These are phyloP conservation scores for Drosophila funebris DNA, from an alignment of 1,140 invertebrate species.

Conservation along the genomic window DNA sequence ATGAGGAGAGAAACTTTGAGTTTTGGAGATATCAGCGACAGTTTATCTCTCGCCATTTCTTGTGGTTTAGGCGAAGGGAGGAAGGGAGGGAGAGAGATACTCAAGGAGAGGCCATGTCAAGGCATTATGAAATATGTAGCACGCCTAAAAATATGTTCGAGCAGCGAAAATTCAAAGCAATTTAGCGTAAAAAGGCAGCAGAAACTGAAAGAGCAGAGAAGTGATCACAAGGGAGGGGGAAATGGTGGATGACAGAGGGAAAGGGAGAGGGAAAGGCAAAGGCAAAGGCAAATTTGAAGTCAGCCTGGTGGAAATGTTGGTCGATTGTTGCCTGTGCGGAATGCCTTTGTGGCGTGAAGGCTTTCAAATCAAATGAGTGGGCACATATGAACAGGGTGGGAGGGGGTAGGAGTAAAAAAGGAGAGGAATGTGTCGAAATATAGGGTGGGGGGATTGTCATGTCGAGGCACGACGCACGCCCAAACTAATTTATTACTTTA, in stretches of 20 bases:
- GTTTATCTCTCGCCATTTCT: constrained; percentile 54
- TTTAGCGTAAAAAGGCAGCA: constrained; percentile 62
- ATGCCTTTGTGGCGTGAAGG: constrained; percentile 54
- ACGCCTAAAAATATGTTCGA: constrained; percentile 67
- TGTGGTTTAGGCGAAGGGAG: constrained; percentile 7
- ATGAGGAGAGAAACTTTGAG: constrained; percentile 34
- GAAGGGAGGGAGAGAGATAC: background rate
- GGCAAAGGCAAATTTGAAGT: constrained; percentile 42
- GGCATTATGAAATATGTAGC: constrained; percentile 71
- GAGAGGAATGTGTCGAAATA: background rate
- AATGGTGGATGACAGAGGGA: background rate
- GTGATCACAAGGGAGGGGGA: background rate
- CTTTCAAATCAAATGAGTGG: constrained; percentile 71
- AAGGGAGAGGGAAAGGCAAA: background rate
- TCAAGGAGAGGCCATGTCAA: constrained; percentile 26
- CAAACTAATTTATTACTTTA: constrained; percentile 73
- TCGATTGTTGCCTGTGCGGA: constrained; percentile 38
- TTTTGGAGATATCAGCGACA: constrained; percentile 59
- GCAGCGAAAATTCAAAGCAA: constrained; percentile 57
- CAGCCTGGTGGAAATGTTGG: constrained; percentile 46
- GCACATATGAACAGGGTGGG: constrained; percentile 33
- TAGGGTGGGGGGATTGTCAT: constrained; percentile 21
- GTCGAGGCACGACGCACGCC: constrained; percentile 32
- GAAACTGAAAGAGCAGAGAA: background rate
- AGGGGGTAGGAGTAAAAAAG: no score